Base-by-base conservation (phyloP, 2,888 invertebrate species). In the Fragum fragum region DNA sequence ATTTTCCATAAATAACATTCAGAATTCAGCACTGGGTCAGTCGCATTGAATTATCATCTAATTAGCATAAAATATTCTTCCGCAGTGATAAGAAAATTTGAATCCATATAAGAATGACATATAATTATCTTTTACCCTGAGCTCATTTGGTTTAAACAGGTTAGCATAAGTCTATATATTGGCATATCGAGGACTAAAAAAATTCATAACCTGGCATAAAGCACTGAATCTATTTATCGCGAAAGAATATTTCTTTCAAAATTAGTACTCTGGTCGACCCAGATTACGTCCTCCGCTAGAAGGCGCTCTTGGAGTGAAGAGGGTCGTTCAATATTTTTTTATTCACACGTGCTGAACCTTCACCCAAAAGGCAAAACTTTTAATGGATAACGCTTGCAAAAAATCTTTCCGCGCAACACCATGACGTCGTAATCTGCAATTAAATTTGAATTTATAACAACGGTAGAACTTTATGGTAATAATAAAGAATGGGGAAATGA, bases 1-100 rank as follows among this genome's bases (percentile, higher is more conserved):
- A 76, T 81, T 79, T 86, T 90, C 89, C 90, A 90, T 90, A 91
- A 91, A 91, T 90, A 90, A 90, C 87, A 84, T 75, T 52, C 70
- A 84, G 71, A 89, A 86, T 82, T 87, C 85, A 82, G 88, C 87
- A 89, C 76, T 87, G 87, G 90, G 90, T 91, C 91, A 91, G 75
- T 81, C 82, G 79, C 85, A 85, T 83, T 74, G 82, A 73, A 86
- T 86, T 84, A 80, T 78, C 85, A 85, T 83, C 71, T 80, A 71
- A 86, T 89, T 90, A 90, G 83, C 89, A 89, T 90, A 85, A 73
- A 69, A 55, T 79, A 82, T 85, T 73, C 87, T 47, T 87, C 47
- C 88, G 86, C 87, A 29, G n/a, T 36, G 75, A 83, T 79, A 75
- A 83, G 73, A n/a, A 1, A 52, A 76, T 18, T 23, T 5, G 21